A percentile compares a stretch with the other conserved stretches of the same genome.
Evolutionary conservation across 2,113 vertebrate genomes (phyloP).

Genomic region (Strix uralensis): DNA sequence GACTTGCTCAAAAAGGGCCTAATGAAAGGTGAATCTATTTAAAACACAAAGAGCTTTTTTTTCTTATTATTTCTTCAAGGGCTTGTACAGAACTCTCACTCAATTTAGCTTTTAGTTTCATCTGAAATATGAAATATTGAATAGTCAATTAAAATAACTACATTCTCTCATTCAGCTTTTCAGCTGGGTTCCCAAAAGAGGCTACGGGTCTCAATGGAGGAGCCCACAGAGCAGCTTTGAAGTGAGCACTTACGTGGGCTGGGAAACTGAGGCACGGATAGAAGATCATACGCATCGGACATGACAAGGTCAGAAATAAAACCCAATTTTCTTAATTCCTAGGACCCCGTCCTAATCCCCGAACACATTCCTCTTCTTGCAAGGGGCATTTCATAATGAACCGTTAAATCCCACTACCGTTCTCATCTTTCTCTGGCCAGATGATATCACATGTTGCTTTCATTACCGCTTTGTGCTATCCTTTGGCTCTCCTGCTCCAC

Average conservation of each 20-base stretch:
- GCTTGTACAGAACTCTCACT: neutral
- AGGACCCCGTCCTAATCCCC: neutral
- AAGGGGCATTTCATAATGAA: neutral
- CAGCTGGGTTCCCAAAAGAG: neutral
- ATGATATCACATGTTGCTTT: neutral
- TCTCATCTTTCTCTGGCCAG: slow-evolving; percentile 15
- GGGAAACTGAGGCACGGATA: neutral
- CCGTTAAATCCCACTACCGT: neutral
- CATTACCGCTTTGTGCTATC: slow-evolving; percentile 1
- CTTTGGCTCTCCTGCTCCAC: slow-evolving; percentile 3
- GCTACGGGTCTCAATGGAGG: neutral
- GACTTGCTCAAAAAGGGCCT: neutral
- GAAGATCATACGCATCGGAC: neutral
- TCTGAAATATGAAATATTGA: neutral
- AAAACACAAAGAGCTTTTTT: neutral
- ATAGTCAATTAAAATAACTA: neutral
- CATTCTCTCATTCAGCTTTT: neutral
- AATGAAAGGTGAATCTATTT: neutral
- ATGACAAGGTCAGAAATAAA: neutral
- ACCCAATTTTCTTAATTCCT: neutral
- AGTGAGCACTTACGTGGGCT: accelerated
- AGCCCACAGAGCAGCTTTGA: neutral
- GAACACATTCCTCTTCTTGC: slow-evolving; percentile 1
- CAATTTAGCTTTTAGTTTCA: neutral
- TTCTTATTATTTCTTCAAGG: neutral